Conservation (phyloP, 2,888 invertebrate species). For the Seladonia tumulorum region DNA sequence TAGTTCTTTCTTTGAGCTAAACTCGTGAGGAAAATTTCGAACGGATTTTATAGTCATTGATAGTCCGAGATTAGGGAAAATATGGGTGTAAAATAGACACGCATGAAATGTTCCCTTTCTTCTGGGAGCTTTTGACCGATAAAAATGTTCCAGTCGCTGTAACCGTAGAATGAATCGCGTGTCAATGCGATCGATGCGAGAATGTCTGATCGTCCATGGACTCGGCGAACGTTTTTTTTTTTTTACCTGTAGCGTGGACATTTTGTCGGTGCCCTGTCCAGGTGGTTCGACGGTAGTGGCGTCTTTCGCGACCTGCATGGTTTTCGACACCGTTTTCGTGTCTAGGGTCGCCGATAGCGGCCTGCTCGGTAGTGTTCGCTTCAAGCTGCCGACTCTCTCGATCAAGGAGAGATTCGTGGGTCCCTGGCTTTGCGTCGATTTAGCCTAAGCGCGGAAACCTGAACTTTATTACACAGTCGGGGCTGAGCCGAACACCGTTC, state of each 20-base stretch:
- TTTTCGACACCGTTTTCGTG: slow-evolving; percentile 67
- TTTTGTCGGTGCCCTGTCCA: slow-evolving; percentile 78
- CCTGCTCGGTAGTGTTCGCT: slow-evolving; percentile 74
- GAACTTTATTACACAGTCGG: slow-evolving; percentile 69
- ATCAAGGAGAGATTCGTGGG: slow-evolving; percentile 73
- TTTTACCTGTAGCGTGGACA: slow-evolving; percentile 82
- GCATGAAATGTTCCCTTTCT: no score
- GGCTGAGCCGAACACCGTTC: slow-evolving; percentile 21
- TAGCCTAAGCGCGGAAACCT: slow-evolving; percentile 79
- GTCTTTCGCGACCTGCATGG: slow-evolving; percentile 70
- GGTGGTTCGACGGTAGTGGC: slow-evolving; percentile 61
- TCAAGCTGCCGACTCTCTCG: slow-evolving; percentile 79
- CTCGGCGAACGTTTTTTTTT: not conserved
- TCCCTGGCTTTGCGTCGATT: slow-evolving; percentile 77
- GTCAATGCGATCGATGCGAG: not conserved
- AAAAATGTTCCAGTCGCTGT: no score
- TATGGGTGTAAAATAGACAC: no score
- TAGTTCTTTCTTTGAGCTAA: no score
- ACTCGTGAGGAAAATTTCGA: no score
- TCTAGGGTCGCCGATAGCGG: slow-evolving; percentile 77
- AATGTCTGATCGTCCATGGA: not conserved
- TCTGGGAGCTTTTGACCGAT: no score
- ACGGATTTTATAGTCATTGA: no score
- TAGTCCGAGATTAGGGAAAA: no score
- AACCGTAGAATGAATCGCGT: no score